Evolutionary conservation across 2,888 invertebrate genomes (phyloP).

Genomic region (Pristionchus fissidentatus): DNA sequence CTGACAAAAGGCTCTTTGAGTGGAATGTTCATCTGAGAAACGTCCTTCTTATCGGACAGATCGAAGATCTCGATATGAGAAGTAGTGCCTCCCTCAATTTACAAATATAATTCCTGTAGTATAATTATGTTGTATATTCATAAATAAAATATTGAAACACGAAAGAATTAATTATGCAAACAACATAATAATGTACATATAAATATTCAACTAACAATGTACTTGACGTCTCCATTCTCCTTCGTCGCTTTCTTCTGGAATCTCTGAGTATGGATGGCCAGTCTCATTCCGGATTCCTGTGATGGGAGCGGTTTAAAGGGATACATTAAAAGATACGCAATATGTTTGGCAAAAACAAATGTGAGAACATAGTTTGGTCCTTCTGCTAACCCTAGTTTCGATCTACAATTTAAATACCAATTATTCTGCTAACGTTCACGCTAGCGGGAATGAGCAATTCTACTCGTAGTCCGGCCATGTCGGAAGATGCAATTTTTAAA

Average conservation of each 20-base stretch:
- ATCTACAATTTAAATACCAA: background rate
- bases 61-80: constrained; percentile 99
- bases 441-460: too few species aligned
- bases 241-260: constrained; percentile 87
- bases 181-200: background rate
- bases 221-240: constrained; percentile 92
- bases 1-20: constrained; percentile 85
- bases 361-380: too few species aligned
- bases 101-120: background rate
- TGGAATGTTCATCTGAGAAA: constrained; percentile 97
- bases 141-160: background rate
- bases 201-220: constrained; percentile 84
- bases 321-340: too few species aligned
- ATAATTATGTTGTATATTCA: background rate
- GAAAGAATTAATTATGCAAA: background rate
- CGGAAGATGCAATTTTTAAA: too few species aligned
- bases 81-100: constrained; percentile 85
- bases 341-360: too few species aligned
- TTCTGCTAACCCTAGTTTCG: too few species aligned
- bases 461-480: too few species aligned
- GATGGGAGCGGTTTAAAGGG: background rate
- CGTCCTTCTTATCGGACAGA: constrained; percentile 87
- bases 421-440: background rate
- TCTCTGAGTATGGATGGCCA: constrained; percentile 90
- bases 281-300: constrained; percentile 85